Evolutionary conservation across 1,140 invertebrate species (phyloP), one percentile per base, ranked within the genome.

Genomic region (Eufriesea mexicana): DNA sequence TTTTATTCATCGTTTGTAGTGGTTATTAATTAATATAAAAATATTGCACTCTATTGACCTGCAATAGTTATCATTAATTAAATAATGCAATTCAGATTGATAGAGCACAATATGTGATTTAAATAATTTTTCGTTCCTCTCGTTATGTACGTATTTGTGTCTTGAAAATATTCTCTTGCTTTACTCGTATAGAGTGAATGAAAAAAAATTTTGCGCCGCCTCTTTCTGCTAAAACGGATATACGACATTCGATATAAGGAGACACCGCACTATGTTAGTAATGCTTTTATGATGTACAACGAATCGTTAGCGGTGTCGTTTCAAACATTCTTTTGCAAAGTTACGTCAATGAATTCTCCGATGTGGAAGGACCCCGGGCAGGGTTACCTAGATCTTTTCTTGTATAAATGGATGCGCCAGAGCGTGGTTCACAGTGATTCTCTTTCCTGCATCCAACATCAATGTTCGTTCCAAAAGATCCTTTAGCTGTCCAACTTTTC

Each of bases 391-490:
- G 91, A 98, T 97, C 93, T 97, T 97, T 93, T 99, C 99, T 95
- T 97, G 97, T 92, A 99, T 99, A 95, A 99, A 99, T 2, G 98
- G 97, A 95, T 99, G 99, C 47, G 97, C 97, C 42, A 99, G 95
- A 35, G 98, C 98, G 92, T 99, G 98, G 92, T 98, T 99, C 70
- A 99, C 96, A 1, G 98, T 97, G 79, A 98, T 97, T 77, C 99
- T 95, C 94, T 99, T 99, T 42, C 96, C 96, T 0, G 99, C 97
- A 94, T 99, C 99, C 66, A 99, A 94, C 94, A 98, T 97, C 42
- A 99, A 95, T 87, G 99, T 98, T 80, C 98, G 97, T 86, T 99
- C 99, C 51, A 99, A 93, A 9, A 99, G 95, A 93, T 99, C 98
- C 90, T 98, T 98, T 9, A 99, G 95, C 91, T 99, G 99, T 6